These are phyloP conservation scores for Pseudomyrmex concolor DNA, from an alignment of 1,140 invertebrate genomes.

Conservation along the genomic window DNA sequence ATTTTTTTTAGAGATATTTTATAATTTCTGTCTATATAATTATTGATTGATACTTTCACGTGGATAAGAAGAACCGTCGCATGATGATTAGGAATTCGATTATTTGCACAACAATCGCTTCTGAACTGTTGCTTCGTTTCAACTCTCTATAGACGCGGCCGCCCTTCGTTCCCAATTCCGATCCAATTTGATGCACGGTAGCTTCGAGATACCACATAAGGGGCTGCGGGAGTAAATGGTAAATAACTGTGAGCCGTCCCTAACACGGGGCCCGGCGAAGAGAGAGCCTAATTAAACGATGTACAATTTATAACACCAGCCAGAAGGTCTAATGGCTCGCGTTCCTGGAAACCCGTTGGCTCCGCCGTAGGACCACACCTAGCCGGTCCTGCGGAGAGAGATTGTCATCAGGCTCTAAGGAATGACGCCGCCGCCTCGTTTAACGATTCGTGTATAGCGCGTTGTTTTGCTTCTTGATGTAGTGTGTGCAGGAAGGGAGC, in stretches of 20 bases:
- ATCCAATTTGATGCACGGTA: slow-evolving; percentile 83
- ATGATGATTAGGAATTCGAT: background rate
- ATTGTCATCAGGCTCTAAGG: slow-evolving; percentile 77
- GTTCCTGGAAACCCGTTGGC: slow-evolving; percentile 84
- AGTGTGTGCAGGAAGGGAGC: slow-evolving; percentile 27
- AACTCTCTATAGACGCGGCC: slow-evolving; percentile 3
- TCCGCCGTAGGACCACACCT: slow-evolving; percentile 84
- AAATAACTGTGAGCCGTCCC: slow-evolving; percentile 79
- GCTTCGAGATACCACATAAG: slow-evolving; percentile 73
- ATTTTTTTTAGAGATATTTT: background rate
- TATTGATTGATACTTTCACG: slow-evolving; percentile 1
- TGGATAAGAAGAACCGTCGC: background rate
- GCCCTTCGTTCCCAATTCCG: slow-evolving; percentile 71
- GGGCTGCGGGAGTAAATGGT: slow-evolving; percentile 79
- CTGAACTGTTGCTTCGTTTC: background rate
- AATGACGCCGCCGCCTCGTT: slow-evolving; percentile 68
- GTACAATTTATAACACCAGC: slow-evolving; percentile 86
- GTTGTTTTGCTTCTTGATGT: background rate
- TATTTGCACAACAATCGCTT: slow-evolving; percentile 42
- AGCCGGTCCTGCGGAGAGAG: slow-evolving; percentile 74
- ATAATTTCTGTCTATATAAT: slow-evolving; percentile 1
- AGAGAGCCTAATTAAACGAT: slow-evolving; percentile 85
- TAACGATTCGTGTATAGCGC: slow-evolving; percentile 47
- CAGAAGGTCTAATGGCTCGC: slow-evolving; percentile 84
- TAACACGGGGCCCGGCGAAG: slow-evolving; percentile 73